Evolutionary conservation across 2,888 invertebrate species (phyloP).

Genomic region (Dolichopus griseipennis): DNA sequence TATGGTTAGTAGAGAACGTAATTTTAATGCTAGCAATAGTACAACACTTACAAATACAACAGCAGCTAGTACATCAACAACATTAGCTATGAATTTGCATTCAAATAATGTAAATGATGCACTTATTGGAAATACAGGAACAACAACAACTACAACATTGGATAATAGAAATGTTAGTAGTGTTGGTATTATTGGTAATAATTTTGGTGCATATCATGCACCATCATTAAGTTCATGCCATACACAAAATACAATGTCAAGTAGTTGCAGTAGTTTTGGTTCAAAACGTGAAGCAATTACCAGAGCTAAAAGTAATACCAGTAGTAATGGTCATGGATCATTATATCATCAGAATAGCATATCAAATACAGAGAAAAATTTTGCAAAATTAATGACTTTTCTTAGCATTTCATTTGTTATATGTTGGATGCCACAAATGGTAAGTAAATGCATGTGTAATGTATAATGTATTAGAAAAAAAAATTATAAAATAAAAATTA

Average conservation of each 20-base stretch:
- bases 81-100: background rate
- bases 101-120: background rate
- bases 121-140: background rate
- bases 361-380: conserved; percentile 56
- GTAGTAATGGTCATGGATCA: background rate
- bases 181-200: too few species aligned
- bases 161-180: background rate
- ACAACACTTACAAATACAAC: conserved; percentile 33
- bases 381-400: conserved; percentile 75
- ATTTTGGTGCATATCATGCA: background rate
- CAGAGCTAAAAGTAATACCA: background rate
- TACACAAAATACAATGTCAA: background rate
- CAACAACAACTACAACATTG: too few species aligned
- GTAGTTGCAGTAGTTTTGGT: conserved; percentile 1
- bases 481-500: too few species aligned
- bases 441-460: conserved; percentile 39
- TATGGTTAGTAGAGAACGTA: conserved; percentile 34
- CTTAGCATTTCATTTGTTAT: conserved; percentile 73
- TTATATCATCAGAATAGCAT: conserved; percentile 16
- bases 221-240: background rate
- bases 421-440: conserved; percentile 86
- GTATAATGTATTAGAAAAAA: background rate
- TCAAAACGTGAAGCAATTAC: conserved; percentile 4
- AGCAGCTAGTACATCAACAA: conserved; percentile 17
- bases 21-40: conserved; percentile 34